Percentiles rank a stretch among this genome's conserved stretches.
Conservation (phyloP, 2,797 vertebrate species). For the Pseudochirops cupreus region DNA sequence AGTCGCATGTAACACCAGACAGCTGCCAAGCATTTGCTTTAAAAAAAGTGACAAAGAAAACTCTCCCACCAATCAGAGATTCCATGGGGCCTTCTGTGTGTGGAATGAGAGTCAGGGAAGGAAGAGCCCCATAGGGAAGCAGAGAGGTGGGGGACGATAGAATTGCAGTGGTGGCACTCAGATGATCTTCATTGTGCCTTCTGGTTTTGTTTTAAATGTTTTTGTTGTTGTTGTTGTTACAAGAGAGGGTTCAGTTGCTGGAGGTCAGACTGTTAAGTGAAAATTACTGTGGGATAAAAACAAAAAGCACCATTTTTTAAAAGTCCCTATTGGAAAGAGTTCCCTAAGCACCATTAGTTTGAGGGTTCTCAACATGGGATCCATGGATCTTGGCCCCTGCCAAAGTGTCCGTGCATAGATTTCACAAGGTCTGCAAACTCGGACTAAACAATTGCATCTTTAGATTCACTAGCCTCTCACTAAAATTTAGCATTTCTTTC, state of each 20-base stretch:
- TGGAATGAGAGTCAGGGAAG: not conserved
- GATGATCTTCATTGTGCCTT: not conserved
- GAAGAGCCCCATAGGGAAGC: not conserved
- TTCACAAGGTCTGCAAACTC: not conserved
- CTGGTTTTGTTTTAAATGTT: not conserved
- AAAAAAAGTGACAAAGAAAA: not conserved
- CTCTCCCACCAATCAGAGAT: not conserved
- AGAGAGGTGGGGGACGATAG: not conserved
- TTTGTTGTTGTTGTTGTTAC: not conserved
- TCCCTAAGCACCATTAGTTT: not conserved
- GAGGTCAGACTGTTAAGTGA: not conserved
- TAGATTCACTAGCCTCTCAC: not conserved
- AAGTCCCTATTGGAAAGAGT: not conserved
- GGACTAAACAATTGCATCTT: not conserved
- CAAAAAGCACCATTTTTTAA: not conserved
- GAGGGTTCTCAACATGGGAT: not conserved
- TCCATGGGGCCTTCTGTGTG: not conserved
- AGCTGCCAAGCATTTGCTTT: not conserved
- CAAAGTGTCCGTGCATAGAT: not conserved
- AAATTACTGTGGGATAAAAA: not conserved
- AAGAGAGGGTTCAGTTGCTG: not conserved
- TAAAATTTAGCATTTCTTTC: not conserved
- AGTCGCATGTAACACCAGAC: not conserved
- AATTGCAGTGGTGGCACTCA: not conserved
- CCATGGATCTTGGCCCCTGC: not conserved